Percentiles rank a stretch among this genome's conserved stretches.
Evolutionary conservation across 2,797 vertebrate genomes (phyloP).

Genomic region (Todus mexicanus): DNA sequence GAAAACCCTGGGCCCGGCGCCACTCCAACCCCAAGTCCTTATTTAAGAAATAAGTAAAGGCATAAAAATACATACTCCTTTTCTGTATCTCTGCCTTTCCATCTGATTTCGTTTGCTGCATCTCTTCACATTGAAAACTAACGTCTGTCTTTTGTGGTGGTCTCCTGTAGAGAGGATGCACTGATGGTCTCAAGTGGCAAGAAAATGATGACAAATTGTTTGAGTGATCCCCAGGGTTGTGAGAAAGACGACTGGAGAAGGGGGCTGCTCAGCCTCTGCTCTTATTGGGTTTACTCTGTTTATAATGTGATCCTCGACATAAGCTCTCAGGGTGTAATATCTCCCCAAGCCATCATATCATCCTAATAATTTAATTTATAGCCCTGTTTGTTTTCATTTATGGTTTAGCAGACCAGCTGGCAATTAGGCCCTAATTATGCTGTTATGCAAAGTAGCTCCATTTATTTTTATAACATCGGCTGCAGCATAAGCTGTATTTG

Average conservation of each 20-base stretch:
- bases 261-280: neutral
- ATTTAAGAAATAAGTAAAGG: neutral
- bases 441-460: slow-evolving; percentile 54
- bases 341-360: slow-evolving; percentile 40
- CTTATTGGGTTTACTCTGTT: neutral
- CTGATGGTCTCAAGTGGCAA: neutral
- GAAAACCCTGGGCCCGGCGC: neutral
- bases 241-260: neutral
- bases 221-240: neutral
- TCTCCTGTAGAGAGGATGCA: neutral
- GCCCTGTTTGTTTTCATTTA: slow-evolving; percentile 54
- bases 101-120: neutral
- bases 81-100: neutral
- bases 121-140: neutral
- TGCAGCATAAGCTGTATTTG: slow-evolving; percentile 20
- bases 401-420: slow-evolving; percentile 45
- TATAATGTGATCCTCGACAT: neutral
- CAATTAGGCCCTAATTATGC: slow-evolving; percentile 50
- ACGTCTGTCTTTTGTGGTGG: neutral
- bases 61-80: neutral
- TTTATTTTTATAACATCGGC: slow-evolving; percentile 40
- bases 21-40: neutral
- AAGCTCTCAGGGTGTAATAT: neutral
- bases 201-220: neutral
- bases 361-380: slow-evolving; percentile 50